phyloP scores from a whole-genome alignment of 2,113 vertebrate genomes.

The Tylochromis polylepis region DNA sequence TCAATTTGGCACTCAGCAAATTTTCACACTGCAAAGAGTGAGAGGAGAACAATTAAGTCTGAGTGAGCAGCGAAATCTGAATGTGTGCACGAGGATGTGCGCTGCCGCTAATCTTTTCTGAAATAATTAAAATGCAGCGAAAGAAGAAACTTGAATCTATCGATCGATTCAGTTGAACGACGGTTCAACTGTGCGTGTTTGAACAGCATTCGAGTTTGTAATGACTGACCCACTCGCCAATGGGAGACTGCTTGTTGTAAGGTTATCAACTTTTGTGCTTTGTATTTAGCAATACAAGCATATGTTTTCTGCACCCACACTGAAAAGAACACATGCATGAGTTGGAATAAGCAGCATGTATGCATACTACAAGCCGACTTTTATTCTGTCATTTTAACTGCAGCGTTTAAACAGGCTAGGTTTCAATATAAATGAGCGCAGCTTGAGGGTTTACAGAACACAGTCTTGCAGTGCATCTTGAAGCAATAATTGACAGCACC shows the following conservation, averaged over 20 bases:
- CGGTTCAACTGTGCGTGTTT: fast-evolving
- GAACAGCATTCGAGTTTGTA: neutral
- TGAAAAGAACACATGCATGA: neutral
- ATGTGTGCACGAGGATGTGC: neutral
- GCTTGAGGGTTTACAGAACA: slow-evolving; percentile 17
- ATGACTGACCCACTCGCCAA: neutral
- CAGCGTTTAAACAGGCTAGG: neutral
- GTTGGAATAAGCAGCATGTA: neutral
- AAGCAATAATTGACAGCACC: slow-evolving; percentile 49
- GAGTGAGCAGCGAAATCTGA: neutral
- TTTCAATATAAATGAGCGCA: neutral
- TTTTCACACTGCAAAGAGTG: slow-evolving; percentile 16
- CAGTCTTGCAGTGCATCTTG: slow-evolving; percentile 29
- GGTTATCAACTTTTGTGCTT: neutral
- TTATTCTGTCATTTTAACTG: neutral
- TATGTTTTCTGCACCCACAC: neutral
- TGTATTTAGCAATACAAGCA: neutral
- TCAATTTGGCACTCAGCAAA: slow-evolving; percentile 49
- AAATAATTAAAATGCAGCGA: neutral
- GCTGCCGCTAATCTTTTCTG: neutral
- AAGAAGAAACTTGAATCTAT: neutral
- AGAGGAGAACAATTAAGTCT: slow-evolving; percentile 19
- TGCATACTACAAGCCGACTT: neutral
- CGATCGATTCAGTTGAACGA: neutral
- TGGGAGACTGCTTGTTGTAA: neutral